phyloP scores from a whole-genome alignment of 2,797 vertebrate genomes.

The Strix occidentalis region DNA sequence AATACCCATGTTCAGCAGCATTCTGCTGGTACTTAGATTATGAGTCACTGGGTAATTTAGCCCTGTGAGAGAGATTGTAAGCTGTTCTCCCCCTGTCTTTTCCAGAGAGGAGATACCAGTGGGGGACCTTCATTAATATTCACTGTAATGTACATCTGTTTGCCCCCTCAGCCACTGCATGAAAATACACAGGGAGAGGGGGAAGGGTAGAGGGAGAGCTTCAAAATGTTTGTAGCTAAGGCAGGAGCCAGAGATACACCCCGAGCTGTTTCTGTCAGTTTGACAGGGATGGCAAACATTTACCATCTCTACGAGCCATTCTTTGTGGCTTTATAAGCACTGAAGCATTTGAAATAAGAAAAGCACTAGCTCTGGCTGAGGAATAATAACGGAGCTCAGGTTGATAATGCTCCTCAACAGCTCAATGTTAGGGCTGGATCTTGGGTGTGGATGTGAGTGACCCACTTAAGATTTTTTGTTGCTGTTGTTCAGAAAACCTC shows the following conservation, averaged over 20 bases:
- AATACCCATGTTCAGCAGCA: conserved; percentile 3
- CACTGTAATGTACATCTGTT: conserved; percentile 68
- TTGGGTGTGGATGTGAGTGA: conserved; percentile 12
- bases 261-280: background rate
- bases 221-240: background rate
- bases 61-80: conserved; percentile 21
- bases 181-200: conserved; percentile 32
- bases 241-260: background rate
- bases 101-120: conserved; percentile 56
- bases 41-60: conserved; percentile 58
- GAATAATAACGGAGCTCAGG: background rate
- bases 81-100: conserved; percentile 5
- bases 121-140: conserved; percentile 76
- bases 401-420: conserved; percentile 6
- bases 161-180: conserved; percentile 42
- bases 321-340: conserved; percentile 6
- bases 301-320: background rate
- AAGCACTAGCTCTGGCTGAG: background rate
- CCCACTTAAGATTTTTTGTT: conserved; percentile 52
- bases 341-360: conserved; percentile 27
- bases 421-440: background rate
- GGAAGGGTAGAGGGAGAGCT: conserved; percentile 46
- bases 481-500: conserved; percentile 43
- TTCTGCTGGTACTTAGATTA: conserved; percentile 45
- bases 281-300: conserved; percentile 13